These are phyloP conservation scores for Agriopis marginaria DNA, from an alignment of 2,888 invertebrate species.

Conservation along the genomic window DNA sequence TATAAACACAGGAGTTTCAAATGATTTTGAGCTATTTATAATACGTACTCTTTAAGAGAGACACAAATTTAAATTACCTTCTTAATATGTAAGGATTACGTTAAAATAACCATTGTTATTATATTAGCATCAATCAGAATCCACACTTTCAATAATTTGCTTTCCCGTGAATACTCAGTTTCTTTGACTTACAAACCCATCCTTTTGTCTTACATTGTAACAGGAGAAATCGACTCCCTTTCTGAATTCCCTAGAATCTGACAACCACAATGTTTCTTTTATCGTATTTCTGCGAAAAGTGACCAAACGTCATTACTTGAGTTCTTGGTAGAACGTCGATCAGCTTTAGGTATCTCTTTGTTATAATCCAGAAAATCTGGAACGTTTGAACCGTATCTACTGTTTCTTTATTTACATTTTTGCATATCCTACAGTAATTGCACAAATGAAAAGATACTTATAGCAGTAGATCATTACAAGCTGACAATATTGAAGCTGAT, in stretches of 20 bases:
- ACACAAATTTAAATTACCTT: too few species aligned
- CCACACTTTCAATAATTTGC: not conserved
- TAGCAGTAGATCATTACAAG: not conserved
- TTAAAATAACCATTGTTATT: not conserved
- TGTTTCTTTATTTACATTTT: too few species aligned
- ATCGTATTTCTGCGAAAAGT: constrained; percentile 16
- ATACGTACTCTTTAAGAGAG: too few species aligned
- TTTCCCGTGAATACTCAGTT: not conserved
- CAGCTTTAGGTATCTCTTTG: not conserved
- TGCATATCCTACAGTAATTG: too few species aligned
- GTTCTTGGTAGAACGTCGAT: constrained; percentile 2
- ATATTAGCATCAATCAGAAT: not conserved
- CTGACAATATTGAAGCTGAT: not conserved
- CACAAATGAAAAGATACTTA: not conserved
- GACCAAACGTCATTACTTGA: constrained; percentile 1
- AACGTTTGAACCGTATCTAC: not conserved
- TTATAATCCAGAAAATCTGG: not conserved
- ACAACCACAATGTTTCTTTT: constrained; percentile 15
- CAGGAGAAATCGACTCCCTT: constrained; percentile 7
- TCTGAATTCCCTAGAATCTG: constrained; percentile 6
- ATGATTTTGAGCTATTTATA: too few species aligned
- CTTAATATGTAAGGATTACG: too few species aligned
- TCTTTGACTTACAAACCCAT: not conserved
- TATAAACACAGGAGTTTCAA: too few species aligned
- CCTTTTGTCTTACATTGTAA: constrained; percentile 1